Evolutionary conservation across 2,888 invertebrate species (phyloP).

Genomic region (Drosophila mayaguana): DNA sequence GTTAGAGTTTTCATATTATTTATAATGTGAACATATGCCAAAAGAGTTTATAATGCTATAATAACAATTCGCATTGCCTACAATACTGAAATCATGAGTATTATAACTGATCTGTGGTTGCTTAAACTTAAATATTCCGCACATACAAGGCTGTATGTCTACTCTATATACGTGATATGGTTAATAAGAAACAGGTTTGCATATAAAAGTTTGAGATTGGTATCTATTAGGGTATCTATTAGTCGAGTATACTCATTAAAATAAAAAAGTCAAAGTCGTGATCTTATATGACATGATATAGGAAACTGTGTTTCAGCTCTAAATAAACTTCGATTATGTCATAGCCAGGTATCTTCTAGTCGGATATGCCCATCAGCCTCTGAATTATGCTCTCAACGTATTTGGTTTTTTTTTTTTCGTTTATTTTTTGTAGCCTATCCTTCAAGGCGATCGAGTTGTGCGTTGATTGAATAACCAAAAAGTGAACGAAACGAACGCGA

Average conservation of each 20-base stretch:
- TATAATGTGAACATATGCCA: neutral
- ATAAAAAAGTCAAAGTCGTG: neutral
- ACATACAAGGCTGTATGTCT: neutral
- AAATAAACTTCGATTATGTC: neutral
- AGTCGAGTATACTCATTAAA: neutral
- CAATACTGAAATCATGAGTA: neutral
- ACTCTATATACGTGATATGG: neutral
- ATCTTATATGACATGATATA: neutral
- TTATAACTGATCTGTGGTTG: neutral
- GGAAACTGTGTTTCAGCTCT: neutral
- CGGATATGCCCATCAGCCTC: neutral
- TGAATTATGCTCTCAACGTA: neutral
- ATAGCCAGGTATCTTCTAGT: neutral
- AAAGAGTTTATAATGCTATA: neutral
- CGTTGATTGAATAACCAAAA: constrained; percentile 57
- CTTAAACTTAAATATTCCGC: neutral
- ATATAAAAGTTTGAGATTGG: neutral
- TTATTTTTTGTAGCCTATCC: constrained; percentile 17
- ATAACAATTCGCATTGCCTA: neutral
- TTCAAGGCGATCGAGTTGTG: constrained; percentile 46
- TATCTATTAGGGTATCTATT: neutral
- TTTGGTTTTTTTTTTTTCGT: neutral
- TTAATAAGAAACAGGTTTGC: neutral
- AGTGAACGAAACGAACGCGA: constrained; percentile 24
- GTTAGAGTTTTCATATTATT: neutral